Conservation (phyloP, 2,113 vertebrate species). For the Dicrurus megarhynchus region DNA sequence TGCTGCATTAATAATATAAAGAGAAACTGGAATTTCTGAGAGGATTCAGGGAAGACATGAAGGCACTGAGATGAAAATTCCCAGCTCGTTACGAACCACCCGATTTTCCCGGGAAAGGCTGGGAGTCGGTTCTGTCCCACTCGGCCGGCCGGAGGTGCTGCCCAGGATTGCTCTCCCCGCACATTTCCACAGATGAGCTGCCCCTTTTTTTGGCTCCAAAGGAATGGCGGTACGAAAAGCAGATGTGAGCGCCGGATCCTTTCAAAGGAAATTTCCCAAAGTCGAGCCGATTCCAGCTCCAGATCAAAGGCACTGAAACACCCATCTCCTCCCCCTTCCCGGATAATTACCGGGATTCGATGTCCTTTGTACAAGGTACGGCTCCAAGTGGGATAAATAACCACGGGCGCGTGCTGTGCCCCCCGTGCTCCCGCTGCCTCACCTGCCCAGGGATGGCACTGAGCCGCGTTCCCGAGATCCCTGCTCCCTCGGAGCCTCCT, state of each 20-base stretch:
- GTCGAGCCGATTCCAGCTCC: constrained; percentile 36
- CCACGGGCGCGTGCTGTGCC: not conserved
- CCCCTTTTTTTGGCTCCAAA: not conserved
- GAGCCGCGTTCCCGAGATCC: not conserved
- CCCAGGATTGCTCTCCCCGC: not conserved
- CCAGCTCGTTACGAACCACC: not conserved
- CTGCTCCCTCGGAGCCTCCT: not conserved
- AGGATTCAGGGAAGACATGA: fast-evolving
- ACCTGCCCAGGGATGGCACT: not conserved
- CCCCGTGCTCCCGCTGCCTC: constrained; percentile 4
- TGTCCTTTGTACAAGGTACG: constrained; percentile 63
- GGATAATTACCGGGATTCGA: constrained; percentile 45
- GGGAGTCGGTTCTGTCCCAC: fast-evolving
- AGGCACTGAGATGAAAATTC: fast-evolving
- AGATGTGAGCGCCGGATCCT: constrained; percentile 51
- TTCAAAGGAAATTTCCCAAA: constrained; percentile 66
- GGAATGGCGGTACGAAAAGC: constrained; percentile 38
- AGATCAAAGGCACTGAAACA: constrained; percentile 60
- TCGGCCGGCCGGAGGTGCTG: not conserved
- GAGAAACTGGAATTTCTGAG: not conserved
- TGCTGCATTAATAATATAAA: not conserved
- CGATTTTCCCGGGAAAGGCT: not conserved
- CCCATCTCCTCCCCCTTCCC: constrained; percentile 38
- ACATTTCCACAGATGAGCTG: constrained; percentile 25
- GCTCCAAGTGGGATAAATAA: constrained; percentile 8